These are phyloP conservation scores for Herpetotheres cachinnans DNA, from an alignment of 2,113 vertebrate genomes.

Conservation along the genomic window DNA sequence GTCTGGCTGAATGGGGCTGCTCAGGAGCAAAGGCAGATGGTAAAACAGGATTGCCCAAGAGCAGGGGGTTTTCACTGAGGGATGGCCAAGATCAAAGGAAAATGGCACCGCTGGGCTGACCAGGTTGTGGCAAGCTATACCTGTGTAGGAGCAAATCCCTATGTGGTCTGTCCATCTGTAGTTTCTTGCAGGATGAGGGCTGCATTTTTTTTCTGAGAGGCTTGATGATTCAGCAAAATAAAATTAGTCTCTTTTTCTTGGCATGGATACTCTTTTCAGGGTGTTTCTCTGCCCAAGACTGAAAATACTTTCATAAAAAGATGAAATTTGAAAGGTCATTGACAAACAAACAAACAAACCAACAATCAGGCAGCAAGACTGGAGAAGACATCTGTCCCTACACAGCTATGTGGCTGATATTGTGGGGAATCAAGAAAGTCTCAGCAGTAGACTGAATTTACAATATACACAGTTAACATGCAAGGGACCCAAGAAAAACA, in stretches of 20 bases:
- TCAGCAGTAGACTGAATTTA: not conserved
- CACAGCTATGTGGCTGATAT: not conserved
- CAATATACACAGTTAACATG: not conserved
- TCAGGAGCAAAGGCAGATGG: not conserved
- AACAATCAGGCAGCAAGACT: not conserved
- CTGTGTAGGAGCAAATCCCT: not conserved
- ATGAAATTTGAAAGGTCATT: not conserved
- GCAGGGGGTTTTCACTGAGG: not conserved
- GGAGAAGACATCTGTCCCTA: not conserved
- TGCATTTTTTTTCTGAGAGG: not conserved
- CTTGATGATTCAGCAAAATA: not conserved
- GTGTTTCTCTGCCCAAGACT: not conserved
- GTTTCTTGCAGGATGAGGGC: not conserved
- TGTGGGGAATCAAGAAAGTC: not conserved
- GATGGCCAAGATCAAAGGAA: not conserved
- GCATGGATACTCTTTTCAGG: not conserved
- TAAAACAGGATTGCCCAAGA: not conserved
- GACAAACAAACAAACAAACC: not conserved
- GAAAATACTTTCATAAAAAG: not conserved
- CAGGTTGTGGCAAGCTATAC: not conserved
- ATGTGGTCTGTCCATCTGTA: not conserved
- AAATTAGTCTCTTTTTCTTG: constrained; percentile 25
- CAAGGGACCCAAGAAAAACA: not conserved
- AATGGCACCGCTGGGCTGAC: not conserved
- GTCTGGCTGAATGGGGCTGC: not conserved